Evolutionary conservation across 2,888 invertebrate species (phyloP).

Genomic region (Cybosia mesomella): DNA sequence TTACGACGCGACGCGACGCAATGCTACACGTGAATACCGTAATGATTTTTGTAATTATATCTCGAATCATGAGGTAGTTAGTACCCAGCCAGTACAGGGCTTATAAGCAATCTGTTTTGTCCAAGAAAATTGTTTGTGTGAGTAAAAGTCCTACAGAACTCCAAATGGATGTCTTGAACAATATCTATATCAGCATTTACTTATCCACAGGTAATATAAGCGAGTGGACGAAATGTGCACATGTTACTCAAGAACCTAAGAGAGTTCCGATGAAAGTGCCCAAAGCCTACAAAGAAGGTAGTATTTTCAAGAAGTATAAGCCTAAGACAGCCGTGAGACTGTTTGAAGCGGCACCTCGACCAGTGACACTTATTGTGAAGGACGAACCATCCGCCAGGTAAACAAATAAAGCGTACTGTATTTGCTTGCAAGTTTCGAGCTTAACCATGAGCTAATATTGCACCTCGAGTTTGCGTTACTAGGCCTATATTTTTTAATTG

Average conservation of each 20-base stretch:
- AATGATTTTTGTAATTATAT: not conserved
- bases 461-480: too few species aligned
- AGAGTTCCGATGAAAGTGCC: conserved; percentile 91
- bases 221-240: conserved; percentile 96
- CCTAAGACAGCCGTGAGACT: conserved; percentile 86
- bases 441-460: too few species aligned
- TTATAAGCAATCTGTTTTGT: not conserved
- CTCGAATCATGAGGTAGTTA: too few species aligned
- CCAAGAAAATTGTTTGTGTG: too few species aligned
- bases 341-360: conserved; percentile 78
- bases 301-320: conserved; percentile 88
- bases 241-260: conserved; percentile 90
- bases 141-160: too few species aligned
- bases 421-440: not conserved
- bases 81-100: not conserved
- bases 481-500: too few species aligned
- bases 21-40: not conserved
- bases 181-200: not conserved
- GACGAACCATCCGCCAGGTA: conserved; percentile 71
- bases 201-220: conserved; percentile 87
- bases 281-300: conserved; percentile 82
- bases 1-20: too few species aligned
- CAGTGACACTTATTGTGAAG: conserved; percentile 72
- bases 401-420: conserved; percentile 26
- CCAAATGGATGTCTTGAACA: not conserved